Evolutionary conservation across 37 sponge, comb jelly and placozoan genomes (phyloP).

Genomic region (Mnemiopsis leidyi): DNA sequence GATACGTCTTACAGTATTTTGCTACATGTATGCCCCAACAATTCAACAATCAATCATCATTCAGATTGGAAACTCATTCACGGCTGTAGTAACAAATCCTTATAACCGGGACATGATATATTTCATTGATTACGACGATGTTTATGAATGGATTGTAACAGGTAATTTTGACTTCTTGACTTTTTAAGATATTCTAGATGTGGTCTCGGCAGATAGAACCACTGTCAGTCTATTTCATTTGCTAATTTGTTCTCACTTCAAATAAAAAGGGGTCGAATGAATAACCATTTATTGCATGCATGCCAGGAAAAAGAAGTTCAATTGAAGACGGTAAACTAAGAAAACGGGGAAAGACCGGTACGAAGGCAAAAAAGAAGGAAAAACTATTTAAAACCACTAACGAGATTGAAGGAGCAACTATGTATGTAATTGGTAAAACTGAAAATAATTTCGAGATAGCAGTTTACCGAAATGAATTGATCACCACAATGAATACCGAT

Average conservation of each 20-base stretch:
- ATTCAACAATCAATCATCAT: no score
- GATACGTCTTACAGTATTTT: no score
- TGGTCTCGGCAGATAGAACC: no score
- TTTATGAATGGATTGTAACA: conserved; percentile 5
- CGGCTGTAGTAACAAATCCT: conserved; percentile 2
- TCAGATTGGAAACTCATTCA: background rate
- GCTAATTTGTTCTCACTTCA: no score
- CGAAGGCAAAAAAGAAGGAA: background rate
- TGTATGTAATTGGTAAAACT: background rate
- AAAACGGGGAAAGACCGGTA: background rate
- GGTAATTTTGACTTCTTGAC: no score
- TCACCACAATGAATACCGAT: no score
- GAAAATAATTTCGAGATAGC: background rate
- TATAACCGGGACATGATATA: background rate
- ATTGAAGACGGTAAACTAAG: background rate
- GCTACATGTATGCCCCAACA: no score
- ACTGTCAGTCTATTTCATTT: no score
- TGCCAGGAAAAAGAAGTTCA: background rate
- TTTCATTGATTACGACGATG: background rate
- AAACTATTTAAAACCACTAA: background rate
- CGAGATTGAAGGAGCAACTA: background rate
- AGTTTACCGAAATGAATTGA: background rate
- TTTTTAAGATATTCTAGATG: no score
- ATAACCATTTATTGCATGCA: background rate
- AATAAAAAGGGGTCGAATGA: no score